A percentile compares a stretch with the other conserved stretches of the same genome.
phyloP scores from a whole-genome alignment of 2,888 invertebrate genomes.

The Linhomoeus sp. region DNA sequence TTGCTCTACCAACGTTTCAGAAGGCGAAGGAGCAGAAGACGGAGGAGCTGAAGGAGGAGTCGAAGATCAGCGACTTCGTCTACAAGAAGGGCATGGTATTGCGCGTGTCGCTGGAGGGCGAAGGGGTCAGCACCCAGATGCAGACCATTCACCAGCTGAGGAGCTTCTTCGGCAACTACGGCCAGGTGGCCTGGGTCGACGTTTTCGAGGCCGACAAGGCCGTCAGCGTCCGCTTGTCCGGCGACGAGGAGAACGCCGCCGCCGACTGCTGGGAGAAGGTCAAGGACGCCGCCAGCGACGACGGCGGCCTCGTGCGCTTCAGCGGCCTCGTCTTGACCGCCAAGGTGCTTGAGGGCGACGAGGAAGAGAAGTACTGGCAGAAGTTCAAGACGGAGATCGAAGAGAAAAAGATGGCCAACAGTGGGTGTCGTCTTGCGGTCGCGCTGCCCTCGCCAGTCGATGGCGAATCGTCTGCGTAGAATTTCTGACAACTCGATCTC shows the following conservation, averaged over 20 bases:
- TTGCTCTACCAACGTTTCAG: no score
- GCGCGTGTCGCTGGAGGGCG: neutral
- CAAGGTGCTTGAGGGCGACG: neutral
- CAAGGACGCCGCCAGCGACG: neutral
- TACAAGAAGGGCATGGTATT: neutral
- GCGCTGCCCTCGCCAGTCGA: no score
- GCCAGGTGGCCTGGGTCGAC: neutral
- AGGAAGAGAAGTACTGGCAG: neutral
- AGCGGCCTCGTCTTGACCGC: neutral
- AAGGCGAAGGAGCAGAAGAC: no score
- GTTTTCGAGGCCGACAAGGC: no score
- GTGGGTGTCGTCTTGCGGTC: no score
- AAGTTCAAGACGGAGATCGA: neutral
- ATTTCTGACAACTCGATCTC: no score
- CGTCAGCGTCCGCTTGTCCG: no score
- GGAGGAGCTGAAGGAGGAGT: neutral
- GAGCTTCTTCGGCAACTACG: neutral
- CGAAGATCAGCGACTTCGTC: neutral
- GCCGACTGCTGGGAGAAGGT: neutral
- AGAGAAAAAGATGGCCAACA: neutral
- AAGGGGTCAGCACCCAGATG: neutral
- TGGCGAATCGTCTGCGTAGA: no score
- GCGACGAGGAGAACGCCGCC: conserved; percentile 3
- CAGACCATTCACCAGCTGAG: neutral
- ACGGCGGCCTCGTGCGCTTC: neutral